Conservation (phyloP, 2,797 vertebrate species). For the Argya squamiceps region DNA sequence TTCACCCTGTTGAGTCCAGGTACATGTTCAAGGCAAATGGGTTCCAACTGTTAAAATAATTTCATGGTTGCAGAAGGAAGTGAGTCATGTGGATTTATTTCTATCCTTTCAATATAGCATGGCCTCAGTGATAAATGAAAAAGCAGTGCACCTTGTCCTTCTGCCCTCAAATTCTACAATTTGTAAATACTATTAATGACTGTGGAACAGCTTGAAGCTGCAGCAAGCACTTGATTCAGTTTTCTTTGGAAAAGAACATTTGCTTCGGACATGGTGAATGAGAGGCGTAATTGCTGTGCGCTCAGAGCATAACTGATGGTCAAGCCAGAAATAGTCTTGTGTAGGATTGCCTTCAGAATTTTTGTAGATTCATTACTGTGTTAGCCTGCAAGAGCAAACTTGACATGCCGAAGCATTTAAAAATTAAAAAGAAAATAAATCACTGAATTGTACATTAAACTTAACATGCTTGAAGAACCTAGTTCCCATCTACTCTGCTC, state of each 20-base stretch:
- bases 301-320: neutral
- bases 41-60: neutral
- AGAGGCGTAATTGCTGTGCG: neutral
- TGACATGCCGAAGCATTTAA: neutral
- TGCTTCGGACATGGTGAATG: neutral
- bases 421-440: neutral
- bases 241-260: slow-evolving; percentile 1
- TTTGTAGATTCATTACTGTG: neutral
- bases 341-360: neutral
- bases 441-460: neutral
- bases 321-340: neutral
- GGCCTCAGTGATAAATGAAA: neutral
- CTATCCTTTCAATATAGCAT: neutral
- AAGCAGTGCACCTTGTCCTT: neutral
- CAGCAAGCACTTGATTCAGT: neutral
- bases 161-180: neutral
- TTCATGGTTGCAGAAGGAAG: neutral
- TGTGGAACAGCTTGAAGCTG: neutral
- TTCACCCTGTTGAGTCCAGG: neutral
- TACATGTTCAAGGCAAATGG: neutral
- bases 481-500: neutral
- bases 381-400: neutral
- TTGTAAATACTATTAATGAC: neutral
- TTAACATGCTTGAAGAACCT: neutral
- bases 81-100: neutral